Base-by-base conservation (phyloP, 2,888 invertebrate species). In the Listrodromus nycthemerus region DNA sequence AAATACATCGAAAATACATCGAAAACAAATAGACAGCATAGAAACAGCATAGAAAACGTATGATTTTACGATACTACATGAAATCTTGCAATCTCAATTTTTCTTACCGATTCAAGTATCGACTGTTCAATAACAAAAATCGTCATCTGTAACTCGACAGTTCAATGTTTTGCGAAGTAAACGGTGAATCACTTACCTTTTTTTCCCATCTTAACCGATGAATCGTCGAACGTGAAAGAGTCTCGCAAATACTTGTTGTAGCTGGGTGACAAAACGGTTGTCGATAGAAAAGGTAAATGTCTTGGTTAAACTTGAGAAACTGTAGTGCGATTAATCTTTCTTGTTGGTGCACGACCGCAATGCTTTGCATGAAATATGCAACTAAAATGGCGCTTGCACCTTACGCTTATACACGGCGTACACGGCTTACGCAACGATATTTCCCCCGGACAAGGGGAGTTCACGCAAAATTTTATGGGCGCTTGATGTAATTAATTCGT, bases 161-260 rank as follows among this genome's bases (percentile, higher is more conserved):
- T 52, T 19, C 52, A 19, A 19, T 58, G 10, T 55, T 55, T 55
- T 55, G 1, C 58, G 30, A 69, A 16, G n/a, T 48, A 70, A 75
- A 63, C 16, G 37, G 50, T 27, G 37, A 10, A 37, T 8, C 16
- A 19, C 61, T 48, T 63, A 80, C 83, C 80, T 80, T 83, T 83
- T 19, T 65, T 80, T 2, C 83, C 83, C 83, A 83, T 83, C 55
- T 65, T 77, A 13, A 30, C 48, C n/a, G 24, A 24, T 52, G 67
- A n/a, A 61, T 21, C 4, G 1, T 50, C 8, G 24, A 48, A 45
- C 1, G 30, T 27, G 37, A 19, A 61, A n/a, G 58, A 73, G 21
- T 13, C 27, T 61, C 7, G 7, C 27, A 27, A 61, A 30, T 30
- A 55, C 3, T 30, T 58, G n/a, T 16, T 27, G 13, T 3, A 24